Conservation (phyloP, 2,113 vertebrate species). For the Myrmophylax atrothorax region DNA sequence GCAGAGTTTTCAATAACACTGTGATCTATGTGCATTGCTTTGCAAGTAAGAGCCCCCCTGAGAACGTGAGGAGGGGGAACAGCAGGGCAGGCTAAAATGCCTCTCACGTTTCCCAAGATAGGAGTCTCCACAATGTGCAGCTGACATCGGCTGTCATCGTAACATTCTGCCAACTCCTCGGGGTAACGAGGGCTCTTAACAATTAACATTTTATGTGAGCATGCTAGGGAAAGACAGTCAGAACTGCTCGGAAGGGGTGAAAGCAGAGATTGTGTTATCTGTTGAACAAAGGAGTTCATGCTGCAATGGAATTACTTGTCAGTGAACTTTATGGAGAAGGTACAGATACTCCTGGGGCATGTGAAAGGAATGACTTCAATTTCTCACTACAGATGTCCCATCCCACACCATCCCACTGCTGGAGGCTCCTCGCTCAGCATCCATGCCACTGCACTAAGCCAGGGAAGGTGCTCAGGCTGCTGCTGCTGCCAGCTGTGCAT, state of each 20-base stretch:
- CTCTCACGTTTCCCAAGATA: constrained; percentile 55
- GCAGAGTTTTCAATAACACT: not conserved
- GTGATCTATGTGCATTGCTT: not conserved
- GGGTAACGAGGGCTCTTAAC: not conserved
- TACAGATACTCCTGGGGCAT: fast-evolving
- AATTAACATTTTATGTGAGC: constrained; percentile 21
- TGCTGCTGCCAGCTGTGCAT: fast-evolving
- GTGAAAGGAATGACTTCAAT: not conserved
- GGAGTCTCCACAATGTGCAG: constrained; percentile 44
- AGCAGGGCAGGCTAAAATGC: constrained; percentile 14
- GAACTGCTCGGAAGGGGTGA: not conserved
- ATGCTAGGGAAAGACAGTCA: not conserved
- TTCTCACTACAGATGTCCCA: not conserved
- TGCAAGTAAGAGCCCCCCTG: constrained; percentile 15
- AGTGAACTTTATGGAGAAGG: not conserved
- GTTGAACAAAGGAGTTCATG: not conserved
- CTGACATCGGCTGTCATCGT: constrained; percentile 63
- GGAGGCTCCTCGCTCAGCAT: not conserved
- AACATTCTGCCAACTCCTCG: constrained; percentile 47
- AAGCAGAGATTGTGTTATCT: not conserved
- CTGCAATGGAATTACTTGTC: not conserved
- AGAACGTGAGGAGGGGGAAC: not conserved
- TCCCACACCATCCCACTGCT: not conserved
- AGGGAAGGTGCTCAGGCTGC: not conserved
- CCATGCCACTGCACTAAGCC: not conserved